Evolutionary conservation across 2,113 vertebrate species (phyloP).

Genomic region (Meles meles): DNA sequence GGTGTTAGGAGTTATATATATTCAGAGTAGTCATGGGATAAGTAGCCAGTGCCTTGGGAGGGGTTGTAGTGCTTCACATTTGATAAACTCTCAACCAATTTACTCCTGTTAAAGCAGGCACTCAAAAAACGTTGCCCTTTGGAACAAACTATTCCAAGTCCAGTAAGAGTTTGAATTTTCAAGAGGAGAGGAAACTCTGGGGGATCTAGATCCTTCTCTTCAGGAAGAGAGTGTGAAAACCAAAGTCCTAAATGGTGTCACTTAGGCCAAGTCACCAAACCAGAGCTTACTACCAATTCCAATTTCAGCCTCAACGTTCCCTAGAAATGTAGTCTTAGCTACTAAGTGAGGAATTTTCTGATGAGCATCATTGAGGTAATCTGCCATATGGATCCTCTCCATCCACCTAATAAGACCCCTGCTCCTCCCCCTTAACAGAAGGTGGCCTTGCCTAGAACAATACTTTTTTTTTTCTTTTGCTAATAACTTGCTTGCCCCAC

Average conservation of each 20-base stretch:
- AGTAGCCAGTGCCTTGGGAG: background rate
- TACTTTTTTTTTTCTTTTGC: background rate
- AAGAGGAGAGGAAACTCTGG: background rate
- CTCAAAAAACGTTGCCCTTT: background rate
- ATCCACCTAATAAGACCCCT: background rate
- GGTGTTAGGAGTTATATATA: background rate
- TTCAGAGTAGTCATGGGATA: background rate
- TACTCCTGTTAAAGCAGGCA: background rate
- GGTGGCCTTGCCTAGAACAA: background rate
- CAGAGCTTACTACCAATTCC: background rate
- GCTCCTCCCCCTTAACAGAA: background rate
- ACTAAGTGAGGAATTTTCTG: background rate
- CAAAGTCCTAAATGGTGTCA: background rate
- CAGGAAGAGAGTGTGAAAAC: background rate
- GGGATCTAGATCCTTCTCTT: background rate
- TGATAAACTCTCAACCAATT: background rate
- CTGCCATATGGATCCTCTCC: background rate
- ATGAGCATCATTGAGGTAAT: background rate
- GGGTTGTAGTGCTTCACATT: background rate
- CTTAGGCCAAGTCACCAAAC: background rate
- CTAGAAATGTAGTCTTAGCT: background rate
- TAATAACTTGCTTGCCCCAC: background rate
- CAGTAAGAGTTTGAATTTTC: background rate
- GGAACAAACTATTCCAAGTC: background rate
- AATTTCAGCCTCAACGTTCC: background rate